A percentile compares a stretch with the other conserved stretches of the same genome.
Evolutionary conservation across 2,888 invertebrate species (phyloP).

Genomic region (Linnaemya vulpina): DNA sequence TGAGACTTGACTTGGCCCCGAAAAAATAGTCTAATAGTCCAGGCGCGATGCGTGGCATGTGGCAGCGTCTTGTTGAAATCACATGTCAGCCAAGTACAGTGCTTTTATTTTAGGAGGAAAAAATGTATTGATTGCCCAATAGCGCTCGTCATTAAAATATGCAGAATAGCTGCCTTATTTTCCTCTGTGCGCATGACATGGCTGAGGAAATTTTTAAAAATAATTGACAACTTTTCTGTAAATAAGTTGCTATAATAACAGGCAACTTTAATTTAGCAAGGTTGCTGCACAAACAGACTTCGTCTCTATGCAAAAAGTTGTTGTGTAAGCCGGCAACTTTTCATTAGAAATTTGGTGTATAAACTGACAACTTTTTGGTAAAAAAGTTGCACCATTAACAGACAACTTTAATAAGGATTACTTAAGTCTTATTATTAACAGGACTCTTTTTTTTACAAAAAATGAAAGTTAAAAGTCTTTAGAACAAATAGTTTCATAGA

Average conservation of each 20-base stretch:
- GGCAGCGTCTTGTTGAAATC: too few species aligned
- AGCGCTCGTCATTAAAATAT: too few species aligned
- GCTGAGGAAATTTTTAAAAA: too few species aligned
- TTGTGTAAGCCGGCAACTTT: not conserved
- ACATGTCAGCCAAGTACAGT: too few species aligned
- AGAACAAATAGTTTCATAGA: not conserved
- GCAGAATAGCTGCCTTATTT: too few species aligned
- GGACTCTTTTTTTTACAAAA: conserved; percentile 1
- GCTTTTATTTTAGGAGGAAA: too few species aligned
- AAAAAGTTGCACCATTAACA: not conserved
- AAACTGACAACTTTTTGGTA: not conserved
- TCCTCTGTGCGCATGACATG: too few species aligned
- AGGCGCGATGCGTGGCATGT: too few species aligned
- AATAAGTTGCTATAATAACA: not conserved
- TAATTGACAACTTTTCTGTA: not conserved
- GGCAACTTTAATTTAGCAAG: not conserved
- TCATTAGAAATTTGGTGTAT: not conserved
- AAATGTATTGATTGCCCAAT: too few species aligned
- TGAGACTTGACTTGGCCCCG: too few species aligned
- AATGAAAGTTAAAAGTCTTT: not conserved
- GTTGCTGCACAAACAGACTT: not conserved
- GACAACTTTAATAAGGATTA: not conserved
- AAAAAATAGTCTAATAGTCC: too few species aligned
- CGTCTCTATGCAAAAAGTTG: too few species aligned
- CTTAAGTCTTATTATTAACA: not conserved